Base-by-base conservation (phyloP, 2,113 vertebrate genomes). In the Neomonachus schauinslandi region DNA sequence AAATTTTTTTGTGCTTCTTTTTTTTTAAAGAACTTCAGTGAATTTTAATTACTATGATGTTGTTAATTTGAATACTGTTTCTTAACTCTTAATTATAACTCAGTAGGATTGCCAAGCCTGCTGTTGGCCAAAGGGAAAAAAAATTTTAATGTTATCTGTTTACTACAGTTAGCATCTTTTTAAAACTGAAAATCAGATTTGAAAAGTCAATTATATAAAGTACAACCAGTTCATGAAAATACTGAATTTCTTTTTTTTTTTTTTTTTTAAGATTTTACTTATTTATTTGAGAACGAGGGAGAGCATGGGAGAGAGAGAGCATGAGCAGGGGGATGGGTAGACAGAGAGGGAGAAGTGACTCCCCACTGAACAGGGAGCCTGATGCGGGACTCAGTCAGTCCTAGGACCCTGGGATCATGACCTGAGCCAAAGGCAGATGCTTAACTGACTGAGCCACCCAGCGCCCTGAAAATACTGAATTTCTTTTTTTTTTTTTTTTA, bases 121-220 rank as follows among this genome's bases (percentile, higher is more conserved):
- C 24, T 16, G 22, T 91, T 74, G 59, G 28, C 31, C 26, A 80
- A 83, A 69, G 76, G 7, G 36, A 42, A 69, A 63, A 69, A 4
- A 24, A 14, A 4, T 21, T 83, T 46, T 85, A 46, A 31, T 77
- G 74, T 49, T 77, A 28, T 63, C 1, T n/a, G 22, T 94, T 71
- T 97, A 7, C 14, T 53, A n/a, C 9, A 63, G 31, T 72, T 88
- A 51, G 7, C 24, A 26, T 91, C 59, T 86, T 97, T 95, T 92
- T 67, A 88, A 84, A 92, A 65, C 53, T 31, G 31, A 87, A 94
- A 96, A 83, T 92, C 33, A 94, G 89, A 89, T 88, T 74, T 63
- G n/a, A 69, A 90, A 94, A 90, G 74, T 89, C 74, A 79, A 51
- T 94, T 92, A 39, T 84, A n/a, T 89, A 55, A 93, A 95, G 72